Conservation (phyloP, 2,113 vertebrate species). For the Sclerurus mexicanus region DNA sequence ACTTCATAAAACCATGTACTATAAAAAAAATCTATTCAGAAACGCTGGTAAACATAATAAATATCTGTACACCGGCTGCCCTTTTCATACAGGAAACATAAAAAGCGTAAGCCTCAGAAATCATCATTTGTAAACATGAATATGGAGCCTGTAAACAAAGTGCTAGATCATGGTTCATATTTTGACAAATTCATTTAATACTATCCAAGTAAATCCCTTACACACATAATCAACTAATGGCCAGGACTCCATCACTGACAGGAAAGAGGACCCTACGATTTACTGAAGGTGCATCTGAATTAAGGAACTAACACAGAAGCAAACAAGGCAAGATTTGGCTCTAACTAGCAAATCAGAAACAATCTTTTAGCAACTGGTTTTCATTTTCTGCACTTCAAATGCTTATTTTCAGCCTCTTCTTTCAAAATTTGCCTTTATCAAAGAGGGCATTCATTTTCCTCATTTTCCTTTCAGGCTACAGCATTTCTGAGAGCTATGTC, state of each 20-base stretch:
- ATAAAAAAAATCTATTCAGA: constrained; percentile 70
- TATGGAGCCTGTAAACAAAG: constrained; percentile 43
- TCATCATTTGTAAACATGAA: constrained; percentile 31
- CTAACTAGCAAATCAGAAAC: not conserved
- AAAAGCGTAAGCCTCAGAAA: constrained; percentile 18
- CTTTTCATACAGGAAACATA: not conserved
- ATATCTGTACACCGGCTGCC: constrained; percentile 62
- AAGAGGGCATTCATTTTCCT: not conserved
- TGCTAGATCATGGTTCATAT: not conserved
- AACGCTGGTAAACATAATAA: constrained; percentile 73
- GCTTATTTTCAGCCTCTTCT: not conserved
- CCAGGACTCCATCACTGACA: not conserved
- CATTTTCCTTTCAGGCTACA: not conserved
- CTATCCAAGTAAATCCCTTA: not conserved
- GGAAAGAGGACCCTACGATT: not conserved
- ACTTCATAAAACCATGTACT: constrained; percentile 76
- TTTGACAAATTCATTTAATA: not conserved
- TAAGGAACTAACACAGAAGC: not conserved
- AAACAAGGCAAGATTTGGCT: not conserved
- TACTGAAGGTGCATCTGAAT: not conserved
- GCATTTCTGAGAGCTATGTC: not conserved
- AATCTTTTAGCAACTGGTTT: not conserved
- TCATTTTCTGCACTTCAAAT: not conserved
- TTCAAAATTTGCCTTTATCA: not conserved
- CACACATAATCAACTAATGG: not conserved